Base-by-base conservation (phyloP, 2,113 vertebrate species). In the Oriolus oriolus region DNA sequence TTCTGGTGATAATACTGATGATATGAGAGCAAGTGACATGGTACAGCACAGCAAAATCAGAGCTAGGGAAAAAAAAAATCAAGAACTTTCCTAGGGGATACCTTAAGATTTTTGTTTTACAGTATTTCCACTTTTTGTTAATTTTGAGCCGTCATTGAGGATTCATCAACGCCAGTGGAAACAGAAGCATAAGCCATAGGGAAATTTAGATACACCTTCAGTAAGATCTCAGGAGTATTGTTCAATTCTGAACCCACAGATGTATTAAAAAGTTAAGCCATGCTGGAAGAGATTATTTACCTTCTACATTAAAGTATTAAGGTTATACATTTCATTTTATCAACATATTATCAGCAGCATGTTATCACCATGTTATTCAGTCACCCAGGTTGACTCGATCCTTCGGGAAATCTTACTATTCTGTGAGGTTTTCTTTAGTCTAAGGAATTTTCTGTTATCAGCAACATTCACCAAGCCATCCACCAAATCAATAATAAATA, bases 401-500 rank as follows among this genome's bases (percentile, higher is more conserved):
- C 66, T 79, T 87, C 0, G 0, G 45, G 27, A 90, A 96, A 82
- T 69, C 37, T 91, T 69, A n/a, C 14, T 49, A 22, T 71, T 68
- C 37, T 84, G 20, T 59, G 41, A 56, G 22, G 11, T 87, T 91
- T 87, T 28, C 57, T 77, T 87, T 41, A 81, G n/a, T 49, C 68
- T 74, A 71, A 90, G 75, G 79, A 82, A 76, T 90, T 89, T 94
- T 75, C 50, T 79, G 61, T 90, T 95, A 90, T 85, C 93, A 93
- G 45, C 65, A 93, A 69, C 5, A 3, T 91, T 94, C 84, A 89
- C 84, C 49, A 87, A 53, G 21, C 37, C 35, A 85, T 82, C 57
- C 69, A 87, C 35, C 41, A 83, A 53, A 90, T 95, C 87, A 94
- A 84, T 95, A 97, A 91, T 89, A 93, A 95, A 94, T 82, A 83